Evolutionary conservation across 1,140 invertebrate species (phyloP).

Genomic region (Macrotrachela quadricornifera): DNA sequence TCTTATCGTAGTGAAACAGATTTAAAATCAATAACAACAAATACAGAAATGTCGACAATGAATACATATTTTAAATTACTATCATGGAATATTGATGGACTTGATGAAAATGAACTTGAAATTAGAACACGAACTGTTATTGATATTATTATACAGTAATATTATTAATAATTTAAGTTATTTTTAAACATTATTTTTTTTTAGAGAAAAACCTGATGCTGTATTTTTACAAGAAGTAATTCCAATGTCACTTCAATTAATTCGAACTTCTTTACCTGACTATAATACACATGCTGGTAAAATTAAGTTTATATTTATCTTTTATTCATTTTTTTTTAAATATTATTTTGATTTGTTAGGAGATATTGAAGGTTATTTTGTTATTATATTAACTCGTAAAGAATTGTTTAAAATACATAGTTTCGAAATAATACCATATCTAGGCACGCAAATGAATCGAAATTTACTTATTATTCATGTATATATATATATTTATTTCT

Average conservation of each 20-base stretch:
- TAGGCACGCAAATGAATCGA: conserved; percentile 33
- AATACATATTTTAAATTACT: conserved; percentile 12
- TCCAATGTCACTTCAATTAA: conserved; percentile 21
- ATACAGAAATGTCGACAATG: not conserved
- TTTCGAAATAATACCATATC: conserved; percentile 30
- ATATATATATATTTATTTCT: not conserved
- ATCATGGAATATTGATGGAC: conserved; percentile 43
- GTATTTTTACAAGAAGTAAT: conserved; percentile 44
- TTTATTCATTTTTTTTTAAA: not conserved
- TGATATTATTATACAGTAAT: conserved; percentile 33
- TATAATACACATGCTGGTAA: conserved; percentile 5
- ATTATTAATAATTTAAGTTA: not conserved
- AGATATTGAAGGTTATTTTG: conserved; percentile 29
- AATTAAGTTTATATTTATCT: not conserved
- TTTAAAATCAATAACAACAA: too few species aligned
- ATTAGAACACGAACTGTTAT: conserved; percentile 35
- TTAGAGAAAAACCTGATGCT: conserved; percentile 37
- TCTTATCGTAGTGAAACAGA: too few species aligned
- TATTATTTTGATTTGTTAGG: too few species aligned
- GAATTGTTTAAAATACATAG: conserved; percentile 27
- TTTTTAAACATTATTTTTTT: conserved; percentile 10
- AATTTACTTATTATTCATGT: conserved; percentile 34
- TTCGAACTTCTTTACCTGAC: conserved; percentile 12
- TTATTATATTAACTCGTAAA: conserved; percentile 31
- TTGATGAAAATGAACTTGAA: conserved; percentile 35